A percentile compares a stretch with the other conserved stretches of the same genome.
These are phyloP conservation scores for Sebastes fasciatus DNA, from an alignment of 2,113 vertebrate genomes.

Conservation along the genomic window DNA sequence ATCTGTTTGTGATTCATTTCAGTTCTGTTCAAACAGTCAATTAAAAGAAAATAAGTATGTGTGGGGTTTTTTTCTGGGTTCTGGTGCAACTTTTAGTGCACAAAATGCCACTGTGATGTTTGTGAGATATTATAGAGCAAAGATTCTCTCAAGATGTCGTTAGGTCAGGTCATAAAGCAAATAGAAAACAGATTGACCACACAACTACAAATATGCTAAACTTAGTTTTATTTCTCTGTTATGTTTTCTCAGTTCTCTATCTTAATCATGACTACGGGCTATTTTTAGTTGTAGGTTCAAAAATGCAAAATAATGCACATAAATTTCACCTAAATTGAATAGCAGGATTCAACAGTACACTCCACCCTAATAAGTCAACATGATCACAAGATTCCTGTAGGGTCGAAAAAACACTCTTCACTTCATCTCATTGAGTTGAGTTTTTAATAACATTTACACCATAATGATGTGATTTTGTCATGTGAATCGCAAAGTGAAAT, in stretches of 20 bases:
- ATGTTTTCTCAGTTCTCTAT: slow-evolving; percentile 43
- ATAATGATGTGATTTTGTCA: not conserved
- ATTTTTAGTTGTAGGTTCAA: not conserved
- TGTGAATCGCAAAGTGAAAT: not conserved
- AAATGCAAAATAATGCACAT: not conserved
- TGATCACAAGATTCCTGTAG: not conserved
- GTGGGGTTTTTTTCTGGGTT: not conserved
- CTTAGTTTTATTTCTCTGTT: slow-evolving; percentile 45
- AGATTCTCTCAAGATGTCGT: not conserved
- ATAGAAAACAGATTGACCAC: not conserved
- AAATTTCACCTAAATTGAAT: not conserved
- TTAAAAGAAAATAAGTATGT: not conserved
- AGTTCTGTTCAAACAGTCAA: not conserved
- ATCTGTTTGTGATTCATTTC: not conserved
- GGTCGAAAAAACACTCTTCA: not conserved
- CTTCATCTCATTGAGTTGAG: not conserved
- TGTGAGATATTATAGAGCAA: not conserved
- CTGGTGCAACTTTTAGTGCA: too few relatives aligned
- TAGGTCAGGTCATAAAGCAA: not conserved
- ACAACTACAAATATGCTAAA: not conserved
- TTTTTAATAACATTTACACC: not conserved
- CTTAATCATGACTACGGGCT: not conserved
- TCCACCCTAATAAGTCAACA: not conserved
- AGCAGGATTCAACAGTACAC: not conserved
- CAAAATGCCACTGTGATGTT: not conserved